Evolutionary conservation across 2,888 invertebrate genomes (phyloP).

Genomic region (Parnassius mnemosyne): DNA sequence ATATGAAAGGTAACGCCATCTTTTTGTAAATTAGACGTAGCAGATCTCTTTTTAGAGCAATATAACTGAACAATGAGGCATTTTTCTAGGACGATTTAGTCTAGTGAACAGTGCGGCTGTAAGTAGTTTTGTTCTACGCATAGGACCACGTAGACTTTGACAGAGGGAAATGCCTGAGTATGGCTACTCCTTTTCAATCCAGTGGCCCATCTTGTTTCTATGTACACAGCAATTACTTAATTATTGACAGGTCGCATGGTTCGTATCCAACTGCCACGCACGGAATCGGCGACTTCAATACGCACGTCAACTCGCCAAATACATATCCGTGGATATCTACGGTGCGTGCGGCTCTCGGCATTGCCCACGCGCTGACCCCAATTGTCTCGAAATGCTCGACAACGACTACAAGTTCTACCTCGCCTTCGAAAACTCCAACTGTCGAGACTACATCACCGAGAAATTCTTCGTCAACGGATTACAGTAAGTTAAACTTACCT

Average conservation of each 20-base stretch:
- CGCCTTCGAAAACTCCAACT: constrained; percentile 98
- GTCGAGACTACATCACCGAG: constrained; percentile 97
- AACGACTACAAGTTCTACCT: constrained; percentile 97
- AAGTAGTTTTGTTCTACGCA: too few species aligned
- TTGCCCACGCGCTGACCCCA: constrained; percentile 91
- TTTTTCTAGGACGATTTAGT: too few species aligned
- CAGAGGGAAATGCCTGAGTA: too few species aligned
- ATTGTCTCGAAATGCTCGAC: constrained; percentile 94
- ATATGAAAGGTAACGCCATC: too few species aligned
- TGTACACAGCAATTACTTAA: neutral
- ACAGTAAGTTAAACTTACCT: constrained; percentile 7
- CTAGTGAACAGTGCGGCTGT: too few species aligned
- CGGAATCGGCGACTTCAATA: constrained; percentile 93
- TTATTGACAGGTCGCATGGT: constrained; percentile 91
- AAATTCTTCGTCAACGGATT: constrained; percentile 98
- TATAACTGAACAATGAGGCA: too few species aligned
- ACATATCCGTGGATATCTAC: constrained; percentile 94
- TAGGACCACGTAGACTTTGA: too few species aligned
- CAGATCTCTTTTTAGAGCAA: too few species aligned
- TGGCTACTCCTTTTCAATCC: too few species aligned
- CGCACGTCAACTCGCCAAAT: constrained; percentile 90
- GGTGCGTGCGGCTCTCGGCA: constrained; percentile 92
- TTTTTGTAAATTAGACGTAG: neutral
- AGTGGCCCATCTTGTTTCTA: neutral
- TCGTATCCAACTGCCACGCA: constrained; percentile 98